phyloP scores from a whole-genome alignment of 1,140 invertebrate species.

The Megalopta genalis region DNA sequence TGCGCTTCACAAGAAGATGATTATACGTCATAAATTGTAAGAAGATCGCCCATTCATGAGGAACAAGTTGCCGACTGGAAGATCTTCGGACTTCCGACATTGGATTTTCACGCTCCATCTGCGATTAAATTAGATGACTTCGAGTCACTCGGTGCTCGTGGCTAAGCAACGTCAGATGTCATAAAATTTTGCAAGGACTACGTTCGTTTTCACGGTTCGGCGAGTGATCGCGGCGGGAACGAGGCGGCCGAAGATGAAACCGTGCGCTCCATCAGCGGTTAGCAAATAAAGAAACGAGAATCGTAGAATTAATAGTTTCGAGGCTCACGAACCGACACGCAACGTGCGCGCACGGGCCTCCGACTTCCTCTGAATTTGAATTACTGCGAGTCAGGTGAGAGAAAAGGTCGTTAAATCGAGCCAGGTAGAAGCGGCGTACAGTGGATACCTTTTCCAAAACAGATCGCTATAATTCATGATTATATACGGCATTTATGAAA shows the following conservation, averaged over 20 bases:
- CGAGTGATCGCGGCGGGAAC: not conserved
- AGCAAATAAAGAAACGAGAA: conserved; percentile 10
- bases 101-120: no score
- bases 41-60: no score
- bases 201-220: conserved; percentile 35
- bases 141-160: no score
- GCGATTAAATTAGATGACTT: no score
- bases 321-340: conserved; percentile 36
- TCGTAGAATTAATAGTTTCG: conserved; percentile 45
- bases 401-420: conserved; percentile 51
- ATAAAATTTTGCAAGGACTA: conserved; percentile 20
- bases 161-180: not conserved
- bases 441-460: no score
- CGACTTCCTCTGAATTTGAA: conserved; percentile 57
- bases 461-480: no score
- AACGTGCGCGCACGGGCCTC: conserved; percentile 29
- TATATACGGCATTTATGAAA: no score
- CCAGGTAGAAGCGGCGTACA: conserved; percentile 36
- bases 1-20: no score
- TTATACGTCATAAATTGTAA: no score
- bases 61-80: no score
- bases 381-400: conserved; percentile 54
- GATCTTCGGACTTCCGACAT: no score
- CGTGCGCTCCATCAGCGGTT: not conserved
- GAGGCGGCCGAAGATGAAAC: not conserved